Base-by-base conservation (phyloP, 2,797 vertebrate genomes). In the Epinephelus coioides region DNA sequence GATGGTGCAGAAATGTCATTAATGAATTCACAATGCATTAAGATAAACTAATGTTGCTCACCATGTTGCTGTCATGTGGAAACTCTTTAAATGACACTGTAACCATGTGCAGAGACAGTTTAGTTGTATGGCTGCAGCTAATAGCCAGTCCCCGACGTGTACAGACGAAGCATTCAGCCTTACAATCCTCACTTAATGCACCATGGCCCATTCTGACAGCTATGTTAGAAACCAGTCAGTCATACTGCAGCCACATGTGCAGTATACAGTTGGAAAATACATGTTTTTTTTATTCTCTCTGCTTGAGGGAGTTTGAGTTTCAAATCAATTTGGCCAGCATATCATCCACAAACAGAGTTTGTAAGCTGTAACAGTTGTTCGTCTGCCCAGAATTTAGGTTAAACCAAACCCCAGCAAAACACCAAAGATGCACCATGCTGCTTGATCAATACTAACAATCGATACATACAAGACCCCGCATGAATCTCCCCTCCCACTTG, bases 381-480 rank as follows among this genome's bases (percentile, higher is more conserved):
- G 50, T 38, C 13, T 76, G 21, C 8, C 1, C 34, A 30, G 63
- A 75, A 44, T 61, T 72, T 55, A 23, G 17, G 25, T 78, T 23
- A 4, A 50, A 67, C 12, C 44, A 63, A 56, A 74, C 27, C 1
- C 0, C 12, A 66, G 54, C 14, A 61, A 55, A 76, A 79, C 10
- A 46, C 17, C 49, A 23, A 73, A 69, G 25, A 63, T 34, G 65
- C 60, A 47, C 18, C 73, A 43, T 61, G 69, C 69, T 73, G 64
- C 55, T 63, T 59, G 61, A 78, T 86, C 49, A 49, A 65, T 73
- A 67, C 8, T 53, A 61, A 59, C 43, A 27, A 78, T 86, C 65
- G 59, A 69, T 77, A 70, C 8, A 57, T 62, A 67, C 53, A 56
- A 76, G 57, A 50, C 40, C 54, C 21, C 57, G 25, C 50, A 34